These are phyloP conservation scores for Glyphotaelius pellucidus DNA, from an alignment of 2,888 invertebrate species.

Conservation along the genomic window DNA sequence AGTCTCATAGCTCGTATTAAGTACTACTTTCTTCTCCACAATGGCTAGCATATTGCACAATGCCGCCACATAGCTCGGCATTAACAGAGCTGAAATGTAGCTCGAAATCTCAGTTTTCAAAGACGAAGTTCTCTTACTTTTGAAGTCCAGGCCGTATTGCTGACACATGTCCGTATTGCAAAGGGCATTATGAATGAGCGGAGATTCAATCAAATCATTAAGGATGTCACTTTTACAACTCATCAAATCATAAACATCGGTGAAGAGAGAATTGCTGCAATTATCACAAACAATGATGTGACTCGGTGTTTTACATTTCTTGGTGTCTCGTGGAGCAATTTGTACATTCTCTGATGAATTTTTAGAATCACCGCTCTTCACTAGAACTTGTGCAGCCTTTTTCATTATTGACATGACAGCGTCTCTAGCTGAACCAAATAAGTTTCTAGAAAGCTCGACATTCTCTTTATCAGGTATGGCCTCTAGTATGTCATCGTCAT, in stretches of 20 bases:
- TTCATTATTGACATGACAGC: slow-evolving; percentile 95
- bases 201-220: slow-evolving; percentile 78
- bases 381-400: slow-evolving; percentile 92
- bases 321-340: slow-evolving; percentile 73
- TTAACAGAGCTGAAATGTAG: slow-evolving; percentile 81
- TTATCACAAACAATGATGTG: slow-evolving; percentile 85
- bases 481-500: slow-evolving; percentile 78
- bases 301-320: slow-evolving; percentile 84
- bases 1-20: slow-evolving; percentile 80
- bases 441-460: slow-evolving; percentile 81
- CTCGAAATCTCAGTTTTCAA: slow-evolving; percentile 76
- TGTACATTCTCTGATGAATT: slow-evolving; percentile 77
- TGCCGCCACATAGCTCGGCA: slow-evolving; percentile 84
- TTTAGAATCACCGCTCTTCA: slow-evolving; percentile 83
- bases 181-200: slow-evolving; percentile 80
- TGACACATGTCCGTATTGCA: slow-evolving; percentile 80
- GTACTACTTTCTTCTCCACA: slow-evolving; percentile 81
- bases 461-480: slow-evolving; percentile 72
- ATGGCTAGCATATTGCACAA: slow-evolving; percentile 87
- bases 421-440: slow-evolving; percentile 92
- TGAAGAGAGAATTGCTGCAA: slow-evolving; percentile 84
- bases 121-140: slow-evolving; percentile 77
- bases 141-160: slow-evolving; percentile 80
- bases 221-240: slow-evolving; percentile 83
- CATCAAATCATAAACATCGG: slow-evolving; percentile 84